Evolutionary conservation across 2,113 vertebrate genomes (phyloP).

Genomic region (Hemibagrus wyckioides): DNA sequence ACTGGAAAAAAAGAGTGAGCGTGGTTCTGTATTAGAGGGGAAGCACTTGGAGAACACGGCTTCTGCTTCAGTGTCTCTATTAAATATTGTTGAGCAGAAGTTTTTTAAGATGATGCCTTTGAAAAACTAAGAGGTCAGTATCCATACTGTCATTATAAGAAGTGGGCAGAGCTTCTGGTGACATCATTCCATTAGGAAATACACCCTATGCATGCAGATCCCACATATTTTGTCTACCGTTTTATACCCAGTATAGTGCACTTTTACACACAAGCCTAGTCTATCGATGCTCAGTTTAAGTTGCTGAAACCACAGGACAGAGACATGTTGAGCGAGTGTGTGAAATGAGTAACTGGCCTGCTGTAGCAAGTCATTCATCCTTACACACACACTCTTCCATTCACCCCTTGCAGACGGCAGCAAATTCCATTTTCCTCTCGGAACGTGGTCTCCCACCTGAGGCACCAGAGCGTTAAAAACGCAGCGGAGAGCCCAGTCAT

Average conservation of each 20-base stretch:
- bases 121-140: no score
- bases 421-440: constrained; percentile 65
- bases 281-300: constrained; percentile 5
- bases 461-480: constrained; percentile 49
- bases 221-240: neutral
- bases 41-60: neutral
- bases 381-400: constrained; percentile 23
- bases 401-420: constrained; percentile 53
- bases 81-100: neutral
- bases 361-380: constrained; percentile 33
- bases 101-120: no score
- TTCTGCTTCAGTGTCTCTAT: neutral
- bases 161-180: neutral
- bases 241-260: neutral
- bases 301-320: constrained; percentile 15
- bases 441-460: constrained; percentile 59
- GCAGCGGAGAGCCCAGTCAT: constrained; percentile 54
- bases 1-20: neutral
- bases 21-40: neutral
- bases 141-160: neutral
- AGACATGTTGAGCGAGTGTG: constrained; percentile 26
- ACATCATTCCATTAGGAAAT: neutral
- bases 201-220: neutral
- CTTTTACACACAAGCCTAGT: neutral
- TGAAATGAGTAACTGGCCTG: neutral